Base-by-base conservation (phyloP, 2,888 invertebrate species). In the Strigamia transsilvanica region DNA sequence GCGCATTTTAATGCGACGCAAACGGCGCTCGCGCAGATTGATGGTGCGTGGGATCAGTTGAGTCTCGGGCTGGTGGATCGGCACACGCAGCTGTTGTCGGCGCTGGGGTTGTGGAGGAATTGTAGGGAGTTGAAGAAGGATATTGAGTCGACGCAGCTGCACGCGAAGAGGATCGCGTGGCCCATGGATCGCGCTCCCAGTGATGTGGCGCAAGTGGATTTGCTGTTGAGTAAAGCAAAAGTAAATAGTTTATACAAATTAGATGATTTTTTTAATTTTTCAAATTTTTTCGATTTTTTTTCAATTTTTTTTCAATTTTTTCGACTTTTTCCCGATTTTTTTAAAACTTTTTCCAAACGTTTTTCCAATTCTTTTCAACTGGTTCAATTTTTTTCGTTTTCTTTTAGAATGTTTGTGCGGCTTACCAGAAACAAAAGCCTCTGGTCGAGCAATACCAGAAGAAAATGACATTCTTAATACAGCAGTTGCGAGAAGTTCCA, bases 1-100 rank as follows among this genome's bases (percentile, higher is more conserved):
- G 91, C 92, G 81, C 94, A 94, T 85, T 92, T 94, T 88, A 92
- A 93, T 0, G 91, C 92, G 0, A 93, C 96, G 83, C 96, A 96
- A 88, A 93, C 93, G 85, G 92, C 93, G 79, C 88, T 96, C 0
- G 90, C 94, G 0, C 91, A 93, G 0, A 91, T 94, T 66, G 95
- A 96, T 86, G 91, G 92, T 82, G 93, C 92, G 84, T 96, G 94
- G 92, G 95, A 95, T 86, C 93, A 93, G 87, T 89, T 94, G 0
- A 92, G 93, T 81, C 93, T 94, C 84, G 90, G 92, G 81, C 91
- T 95, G 27, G 91, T 91, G 82, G 93, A 94, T 83, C 92, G 93
- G 82, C 93, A 93, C 85, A 91, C 93, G 84, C 93, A 93, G 86
- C 93, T 94, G 84, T 91, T 92, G 10, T 90, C 94, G 56, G 90